A percentile compares a stretch with the other conserved stretches of the same genome.
These are phyloP conservation scores for Scartelaos histophorus DNA, from an alignment of 2,113 vertebrate species.

Conservation along the genomic window DNA sequence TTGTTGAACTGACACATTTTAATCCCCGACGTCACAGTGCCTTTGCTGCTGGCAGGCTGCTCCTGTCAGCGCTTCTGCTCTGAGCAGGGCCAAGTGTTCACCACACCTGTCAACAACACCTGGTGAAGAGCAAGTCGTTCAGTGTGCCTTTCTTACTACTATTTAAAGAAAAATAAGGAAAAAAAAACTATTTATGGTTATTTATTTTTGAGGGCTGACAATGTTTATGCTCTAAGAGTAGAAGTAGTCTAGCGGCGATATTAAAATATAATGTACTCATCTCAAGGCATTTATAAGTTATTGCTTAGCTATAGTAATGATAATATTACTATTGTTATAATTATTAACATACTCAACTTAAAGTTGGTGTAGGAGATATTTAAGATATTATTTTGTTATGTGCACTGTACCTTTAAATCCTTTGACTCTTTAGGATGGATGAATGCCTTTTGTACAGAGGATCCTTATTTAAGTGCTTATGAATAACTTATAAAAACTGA, in stretches of 20 bases:
- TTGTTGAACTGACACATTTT: constrained; percentile 97
- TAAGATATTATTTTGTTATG: constrained; percentile 88
- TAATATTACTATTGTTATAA: constrained; percentile 91
- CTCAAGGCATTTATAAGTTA: constrained; percentile 99
- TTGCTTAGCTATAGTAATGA: constrained; percentile 88
- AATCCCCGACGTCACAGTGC: constrained; percentile 86
- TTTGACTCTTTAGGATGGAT: constrained; percentile 88
- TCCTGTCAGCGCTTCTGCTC: constrained; percentile 93
- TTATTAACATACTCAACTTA: constrained; percentile 97
- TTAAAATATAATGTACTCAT: constrained; percentile 99
- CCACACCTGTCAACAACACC: constrained; percentile 54
- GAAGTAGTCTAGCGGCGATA: constrained; percentile 85
- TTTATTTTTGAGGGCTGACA: constrained; percentile 98
- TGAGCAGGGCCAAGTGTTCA: constrained; percentile 72
- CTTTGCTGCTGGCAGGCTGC: constrained; percentile 52
- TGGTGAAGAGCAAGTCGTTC: constrained; percentile 76
- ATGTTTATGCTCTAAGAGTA: constrained; percentile 92
- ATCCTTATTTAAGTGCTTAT: constrained; percentile 77
- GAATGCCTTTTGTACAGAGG: constrained; percentile 77
- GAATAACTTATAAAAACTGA: constrained; percentile 47
- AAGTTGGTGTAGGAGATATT: constrained; percentile 94
- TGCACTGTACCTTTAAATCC: constrained; percentile 90
- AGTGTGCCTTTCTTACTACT: constrained; percentile 97
- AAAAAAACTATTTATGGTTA: constrained; percentile 79
- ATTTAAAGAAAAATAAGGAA: constrained; percentile 81